Conservation (phyloP, 1,140 invertebrate species). For the Chionoecetes opilio region DNA sequence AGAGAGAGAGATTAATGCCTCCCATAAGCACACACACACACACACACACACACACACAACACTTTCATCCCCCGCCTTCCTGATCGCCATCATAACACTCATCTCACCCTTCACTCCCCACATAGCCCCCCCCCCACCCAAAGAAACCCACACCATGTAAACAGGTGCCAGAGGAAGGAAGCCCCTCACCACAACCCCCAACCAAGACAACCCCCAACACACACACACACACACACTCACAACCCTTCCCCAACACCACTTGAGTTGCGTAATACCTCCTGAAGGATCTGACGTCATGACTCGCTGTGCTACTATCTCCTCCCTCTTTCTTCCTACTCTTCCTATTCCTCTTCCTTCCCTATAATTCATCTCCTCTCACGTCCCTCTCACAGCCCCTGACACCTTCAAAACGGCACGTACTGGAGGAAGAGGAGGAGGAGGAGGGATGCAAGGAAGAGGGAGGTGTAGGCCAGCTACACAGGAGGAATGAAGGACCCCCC, state of each 20-base stretch:
- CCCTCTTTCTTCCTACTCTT: background rate
- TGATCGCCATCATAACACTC: background rate
- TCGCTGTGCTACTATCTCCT: background rate
- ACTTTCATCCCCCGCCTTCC: background rate
- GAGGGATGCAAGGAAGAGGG: background rate
- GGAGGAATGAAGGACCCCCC: too few relatives aligned
- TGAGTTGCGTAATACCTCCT: background rate
- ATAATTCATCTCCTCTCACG: background rate
- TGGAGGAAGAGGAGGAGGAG: background rate
- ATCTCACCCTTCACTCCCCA: background rate
- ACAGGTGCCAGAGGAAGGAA: too few relatives aligned
- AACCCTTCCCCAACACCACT: background rate
- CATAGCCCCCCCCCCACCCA: background rate
- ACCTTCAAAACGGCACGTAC: background rate
- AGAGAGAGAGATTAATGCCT: too few relatives aligned
- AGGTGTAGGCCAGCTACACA: background rate
- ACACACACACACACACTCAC: background rate
- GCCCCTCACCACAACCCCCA: background rate
- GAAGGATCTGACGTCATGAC: background rate
- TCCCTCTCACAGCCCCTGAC: background rate
- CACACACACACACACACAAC: too few relatives aligned
- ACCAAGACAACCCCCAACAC: background rate
- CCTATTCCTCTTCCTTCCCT: background rate
- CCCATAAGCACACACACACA: background rate
- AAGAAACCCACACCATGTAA: background rate